These are phyloP conservation scores for Sebastes vulpes DNA, from an alignment of 2,797 vertebrate genomes.

Conservation along the genomic window DNA sequence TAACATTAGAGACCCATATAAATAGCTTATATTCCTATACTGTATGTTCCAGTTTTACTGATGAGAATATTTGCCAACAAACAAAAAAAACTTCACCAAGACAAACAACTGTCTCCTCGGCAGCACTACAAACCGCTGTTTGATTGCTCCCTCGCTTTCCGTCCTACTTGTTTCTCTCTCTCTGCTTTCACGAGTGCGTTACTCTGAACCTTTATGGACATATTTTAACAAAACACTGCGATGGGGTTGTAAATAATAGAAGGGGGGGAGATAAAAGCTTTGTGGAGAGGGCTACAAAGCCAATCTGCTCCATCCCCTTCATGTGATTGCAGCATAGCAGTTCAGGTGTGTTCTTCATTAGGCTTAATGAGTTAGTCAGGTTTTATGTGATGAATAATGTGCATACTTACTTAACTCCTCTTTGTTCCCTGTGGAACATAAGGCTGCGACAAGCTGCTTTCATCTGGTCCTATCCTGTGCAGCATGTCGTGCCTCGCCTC, in stretches of 20 bases:
- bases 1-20: background rate
- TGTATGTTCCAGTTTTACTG: background rate
- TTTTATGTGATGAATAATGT: slow-evolving; percentile 14
- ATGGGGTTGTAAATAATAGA: slow-evolving; percentile 57
- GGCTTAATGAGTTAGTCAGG: background rate
- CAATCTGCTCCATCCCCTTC: slow-evolving; percentile 6
- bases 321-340: background rate
- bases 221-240: slow-evolving; percentile 32
- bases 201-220: slow-evolving; percentile 8
- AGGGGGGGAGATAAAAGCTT: slow-evolving; percentile 30
- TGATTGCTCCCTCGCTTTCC: background rate
- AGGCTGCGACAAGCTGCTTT: background rate
- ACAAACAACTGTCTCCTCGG: background rate
- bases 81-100: background rate
- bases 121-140: background rate
- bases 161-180: background rate
- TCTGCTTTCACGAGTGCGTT: slow-evolving; percentile 10
- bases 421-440: background rate
- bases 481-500: background rate
- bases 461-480: background rate
- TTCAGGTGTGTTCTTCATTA: slow-evolving; percentile 8
- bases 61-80: background rate
- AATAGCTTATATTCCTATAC: background rate
- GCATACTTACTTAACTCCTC: background rate
- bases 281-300: background rate